These are phyloP conservation scores for Amphipyra tragopoginis DNA, from an alignment of 2,888 invertebrate genomes.

Conservation along the genomic window DNA sequence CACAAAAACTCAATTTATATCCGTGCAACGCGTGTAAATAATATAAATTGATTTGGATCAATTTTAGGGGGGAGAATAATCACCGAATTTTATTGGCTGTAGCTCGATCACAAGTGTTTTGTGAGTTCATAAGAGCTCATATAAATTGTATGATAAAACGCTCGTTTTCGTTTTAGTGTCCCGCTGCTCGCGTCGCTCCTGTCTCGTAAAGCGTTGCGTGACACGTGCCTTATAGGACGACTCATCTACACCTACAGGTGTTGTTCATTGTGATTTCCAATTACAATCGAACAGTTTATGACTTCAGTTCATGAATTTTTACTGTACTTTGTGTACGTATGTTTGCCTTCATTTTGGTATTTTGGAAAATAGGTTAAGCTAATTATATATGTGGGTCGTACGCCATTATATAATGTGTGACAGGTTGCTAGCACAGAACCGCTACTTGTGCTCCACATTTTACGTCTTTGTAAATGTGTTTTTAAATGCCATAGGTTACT, in stretches of 20 bases:
- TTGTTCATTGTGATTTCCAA: slow-evolving; percentile 66
- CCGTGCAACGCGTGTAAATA: slow-evolving; percentile 65
- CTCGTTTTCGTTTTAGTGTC: slow-evolving; percentile 68
- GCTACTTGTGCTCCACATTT: neutral
- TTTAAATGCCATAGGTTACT: slow-evolving; percentile 20
- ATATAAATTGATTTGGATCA: slow-evolving; percentile 77
- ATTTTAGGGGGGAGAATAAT: slow-evolving; percentile 74
- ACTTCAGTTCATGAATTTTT: slow-evolving; percentile 32
- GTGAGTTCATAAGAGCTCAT: slow-evolving; percentile 76
- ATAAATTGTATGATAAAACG: slow-evolving; percentile 69
- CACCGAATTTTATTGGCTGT: slow-evolving; percentile 71
- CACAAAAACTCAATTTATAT: slow-evolving; percentile 74
- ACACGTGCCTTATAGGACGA: slow-evolving; percentile 57
- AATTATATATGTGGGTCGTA: neutral
- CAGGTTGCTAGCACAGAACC: slow-evolving; percentile 1
- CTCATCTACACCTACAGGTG: slow-evolving; percentile 69
- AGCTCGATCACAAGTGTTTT: slow-evolving; percentile 70
- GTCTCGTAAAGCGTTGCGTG: slow-evolving; percentile 67
- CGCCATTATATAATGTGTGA: neutral
- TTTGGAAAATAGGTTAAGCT: neutral
- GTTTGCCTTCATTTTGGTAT: neutral
- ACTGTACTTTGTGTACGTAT: slow-evolving; percentile 4
- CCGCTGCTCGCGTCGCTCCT: slow-evolving; percentile 49
- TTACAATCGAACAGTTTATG: slow-evolving; percentile 56
- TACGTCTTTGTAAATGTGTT: slow-evolving; percentile 1